Base-by-base conservation (phyloP, 2,888 invertebrate genomes). In the Masnerella sp. region DNA sequence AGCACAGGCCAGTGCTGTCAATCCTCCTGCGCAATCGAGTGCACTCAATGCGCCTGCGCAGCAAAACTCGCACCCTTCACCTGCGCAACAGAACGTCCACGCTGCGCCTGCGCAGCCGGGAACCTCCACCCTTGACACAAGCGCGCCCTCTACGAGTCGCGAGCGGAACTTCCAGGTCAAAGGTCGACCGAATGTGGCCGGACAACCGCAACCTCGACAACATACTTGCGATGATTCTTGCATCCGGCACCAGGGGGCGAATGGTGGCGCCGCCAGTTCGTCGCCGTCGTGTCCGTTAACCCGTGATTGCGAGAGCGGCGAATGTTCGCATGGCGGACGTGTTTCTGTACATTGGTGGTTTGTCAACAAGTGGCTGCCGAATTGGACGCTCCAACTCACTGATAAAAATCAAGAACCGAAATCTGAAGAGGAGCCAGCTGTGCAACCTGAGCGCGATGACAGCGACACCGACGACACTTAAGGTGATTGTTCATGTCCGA, bases 301-400 rank as follows among this genome's bases (percentile, higher is more conserved):
- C 40, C 81, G 82, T 11, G 79, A 82, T 12, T 82, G 81, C 40
- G 87, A 85, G 15, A 79, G 82, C 38, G 77, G 82, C 3, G 85
- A 85, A 25, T 86, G 84, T 36, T 82, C 80, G 0, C 80, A 84
- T 47, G 83, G 82, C 9, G 82, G 90, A 5, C 85, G 91, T 54
- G 90, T 92, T 47, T 91, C 91, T 0, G 88, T 92, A 30, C 91
- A 92, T 80, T 92, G 92, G 92, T 88, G 92, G 78, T 86, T 92
- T 69, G 90, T 92, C 0, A 92, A 92, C 80, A 91, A 91, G 78
- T 92, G 92, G 92, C 81, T 92, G 15, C 91, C 91, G 0, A 81
- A 91, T 36, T 92, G 92, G 91, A 90, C 91, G 65, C 88, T 89
- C 2, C 81, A 81, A 59, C 54, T 74, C 5, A 77, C 75, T 11